phyloP scores from a whole-genome alignment of 2,113 vertebrate genomes.

The Mesocricetus auratus region DNA sequence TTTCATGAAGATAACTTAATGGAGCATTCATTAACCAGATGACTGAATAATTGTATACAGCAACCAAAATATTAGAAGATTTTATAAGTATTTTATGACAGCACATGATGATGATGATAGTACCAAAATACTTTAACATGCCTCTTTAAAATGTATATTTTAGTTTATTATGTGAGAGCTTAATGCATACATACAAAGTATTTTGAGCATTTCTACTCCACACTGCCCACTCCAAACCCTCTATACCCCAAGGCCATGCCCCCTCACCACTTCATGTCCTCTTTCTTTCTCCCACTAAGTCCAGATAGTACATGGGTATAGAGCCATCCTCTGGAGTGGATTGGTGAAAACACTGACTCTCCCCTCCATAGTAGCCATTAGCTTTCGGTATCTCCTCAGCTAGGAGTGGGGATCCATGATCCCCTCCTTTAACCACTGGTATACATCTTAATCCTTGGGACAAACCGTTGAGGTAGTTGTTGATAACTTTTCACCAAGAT shows the following conservation, averaged over 20 bases:
- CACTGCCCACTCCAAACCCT: not conserved
- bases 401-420: not conserved
- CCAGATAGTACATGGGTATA: not conserved
- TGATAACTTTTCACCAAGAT: not conserved
- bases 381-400: not conserved
- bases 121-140: not conserved
- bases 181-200: not conserved
- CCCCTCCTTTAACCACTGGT: not conserved
- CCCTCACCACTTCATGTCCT: not conserved
- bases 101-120: not conserved
- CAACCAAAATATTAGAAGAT: constrained; percentile 9
- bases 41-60: not conserved
- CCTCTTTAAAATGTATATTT: not conserved
- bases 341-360: not conserved
- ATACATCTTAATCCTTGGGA: not conserved
- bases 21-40: not conserved
- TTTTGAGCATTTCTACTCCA: not conserved
- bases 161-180: not conserved
- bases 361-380: not conserved
- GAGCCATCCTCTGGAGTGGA: not conserved
- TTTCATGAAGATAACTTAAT: not conserved
- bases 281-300: not conserved
- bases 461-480: not conserved
- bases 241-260: not conserved
- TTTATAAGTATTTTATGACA: not conserved